phyloP scores from a whole-genome alignment of 2,797 vertebrate genomes.

The Dermochelys coriacea region DNA sequence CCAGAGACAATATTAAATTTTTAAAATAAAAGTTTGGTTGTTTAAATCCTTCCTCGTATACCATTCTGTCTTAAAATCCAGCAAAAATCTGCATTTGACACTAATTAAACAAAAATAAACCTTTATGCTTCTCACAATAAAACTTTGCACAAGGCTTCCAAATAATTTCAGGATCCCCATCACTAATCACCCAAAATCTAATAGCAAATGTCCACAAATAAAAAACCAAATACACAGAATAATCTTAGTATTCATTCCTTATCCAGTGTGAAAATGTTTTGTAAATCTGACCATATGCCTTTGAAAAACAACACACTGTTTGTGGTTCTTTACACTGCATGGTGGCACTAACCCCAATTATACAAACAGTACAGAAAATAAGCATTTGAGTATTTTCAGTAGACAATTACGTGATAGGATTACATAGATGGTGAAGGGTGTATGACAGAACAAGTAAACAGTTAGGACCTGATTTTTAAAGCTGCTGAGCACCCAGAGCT shows the following conservation, averaged over 20 bases:
- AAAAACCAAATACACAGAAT: conserved; percentile 49
- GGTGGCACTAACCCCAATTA: conserved; percentile 61
- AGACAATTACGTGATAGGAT: conserved; percentile 56
- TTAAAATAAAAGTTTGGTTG: not conserved
- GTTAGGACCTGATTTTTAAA: conserved; percentile 32
- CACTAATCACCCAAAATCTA: not conserved
- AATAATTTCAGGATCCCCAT: conserved; percentile 12
- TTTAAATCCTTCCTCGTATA: not conserved
- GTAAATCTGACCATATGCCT: conserved; percentile 18
- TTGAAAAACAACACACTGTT: conserved; percentile 45
- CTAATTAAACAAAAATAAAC: not conserved
- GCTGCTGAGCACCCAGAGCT: not conserved
- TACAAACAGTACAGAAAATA: conserved; percentile 66
- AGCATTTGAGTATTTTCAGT: conserved; percentile 35
- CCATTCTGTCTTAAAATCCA: not conserved
- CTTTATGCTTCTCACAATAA: not conserved
- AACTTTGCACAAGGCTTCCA: not conserved
- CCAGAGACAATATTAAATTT: not conserved
- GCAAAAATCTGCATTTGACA: rapidly evolving
- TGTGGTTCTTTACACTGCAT: conserved; percentile 67
- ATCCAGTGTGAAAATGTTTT: conserved; percentile 39
- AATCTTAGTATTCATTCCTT: conserved; percentile 59
- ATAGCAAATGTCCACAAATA: not conserved
- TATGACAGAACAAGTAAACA: conserved; percentile 66
- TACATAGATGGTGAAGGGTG: conserved; percentile 59